phyloP scores from a whole-genome alignment of 2,888 invertebrate species.

The Melinaea marsaeus region DNA sequence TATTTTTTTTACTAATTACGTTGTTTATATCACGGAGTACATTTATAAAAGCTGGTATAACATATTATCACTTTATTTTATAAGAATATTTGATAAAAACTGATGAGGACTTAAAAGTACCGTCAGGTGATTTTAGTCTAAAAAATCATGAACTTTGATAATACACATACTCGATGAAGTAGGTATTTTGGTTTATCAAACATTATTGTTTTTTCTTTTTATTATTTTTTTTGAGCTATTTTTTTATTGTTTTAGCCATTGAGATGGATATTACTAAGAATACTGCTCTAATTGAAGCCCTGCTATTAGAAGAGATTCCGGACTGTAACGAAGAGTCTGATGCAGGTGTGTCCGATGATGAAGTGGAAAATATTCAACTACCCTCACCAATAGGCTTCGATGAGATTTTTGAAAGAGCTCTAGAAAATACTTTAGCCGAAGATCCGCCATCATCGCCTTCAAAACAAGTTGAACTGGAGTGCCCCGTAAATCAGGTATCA shows the following conservation, averaged over 20 bases:
- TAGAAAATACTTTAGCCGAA: conserved; percentile 30
- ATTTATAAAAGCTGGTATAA: conserved; percentile 22
- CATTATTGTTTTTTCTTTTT: conserved; percentile 14
- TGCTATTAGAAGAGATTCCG: conserved; percentile 33
- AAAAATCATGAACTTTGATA: conserved; percentile 16
- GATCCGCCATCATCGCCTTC: conserved; percentile 25
- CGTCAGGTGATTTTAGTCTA: conserved; percentile 22
- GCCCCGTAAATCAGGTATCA: conserved; percentile 32
- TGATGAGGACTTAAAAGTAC: conserved; percentile 24
- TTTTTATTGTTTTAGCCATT: conserved; percentile 25
- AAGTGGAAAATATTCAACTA: conserved; percentile 34
- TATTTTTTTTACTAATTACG: conserved; percentile 20
- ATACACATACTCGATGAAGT: conserved; percentile 17
- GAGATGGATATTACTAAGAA: conserved; percentile 31
- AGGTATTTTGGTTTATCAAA: too few species aligned
- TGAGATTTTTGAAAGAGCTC: conserved; percentile 33
- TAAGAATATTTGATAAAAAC: conserved; percentile 26
- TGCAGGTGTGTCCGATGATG: conserved; percentile 15
- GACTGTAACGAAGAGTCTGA: conserved; percentile 21
- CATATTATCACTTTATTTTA: conserved; percentile 24
- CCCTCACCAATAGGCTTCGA: conserved; percentile 33
- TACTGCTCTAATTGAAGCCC: conserved; percentile 32
- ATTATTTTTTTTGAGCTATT: conserved; percentile 23
- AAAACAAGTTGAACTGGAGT: conserved; percentile 30
- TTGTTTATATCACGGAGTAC: conserved; percentile 20